Evolutionary conservation across 2,113 vertebrate genomes (phyloP).

Genomic region (Thalassoma bifasciatum): DNA sequence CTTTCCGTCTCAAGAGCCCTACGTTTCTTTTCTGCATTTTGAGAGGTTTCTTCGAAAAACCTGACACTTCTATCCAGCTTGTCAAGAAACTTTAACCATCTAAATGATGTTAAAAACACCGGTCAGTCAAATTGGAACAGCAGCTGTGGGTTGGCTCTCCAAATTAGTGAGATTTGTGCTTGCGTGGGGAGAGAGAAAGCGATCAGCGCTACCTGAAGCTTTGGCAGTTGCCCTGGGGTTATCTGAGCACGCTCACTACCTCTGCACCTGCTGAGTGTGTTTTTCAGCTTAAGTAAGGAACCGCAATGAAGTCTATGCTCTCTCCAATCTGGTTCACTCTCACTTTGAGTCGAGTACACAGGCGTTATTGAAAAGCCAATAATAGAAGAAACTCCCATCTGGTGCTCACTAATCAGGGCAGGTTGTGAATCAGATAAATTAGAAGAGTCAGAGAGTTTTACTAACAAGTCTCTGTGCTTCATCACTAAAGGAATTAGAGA

Average conservation of each 20-base stretch:
- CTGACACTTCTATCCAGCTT: slow-evolving; percentile 3
- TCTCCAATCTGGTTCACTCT: neutral
- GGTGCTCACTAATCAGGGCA: slow-evolving; percentile 19
- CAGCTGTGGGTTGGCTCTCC: slow-evolving; percentile 11
- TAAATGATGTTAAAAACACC: slow-evolving; percentile 18
- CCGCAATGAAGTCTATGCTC: neutral
- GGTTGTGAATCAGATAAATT: slow-evolving; percentile 27
- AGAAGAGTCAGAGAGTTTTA: neutral
- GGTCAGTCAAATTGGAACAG: slow-evolving; percentile 8
- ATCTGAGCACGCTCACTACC: slow-evolving; percentile 20
- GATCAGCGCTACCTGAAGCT: slow-evolving; percentile 43
- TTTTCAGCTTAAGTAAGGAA: slow-evolving; percentile 36
- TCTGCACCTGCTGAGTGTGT: slow-evolving; percentile 41
- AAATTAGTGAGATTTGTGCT: slow-evolving; percentile 33
- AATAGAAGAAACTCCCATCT: slow-evolving; percentile 26
- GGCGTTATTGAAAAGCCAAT: slow-evolving; percentile 15
- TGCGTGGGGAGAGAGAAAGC: slow-evolving; percentile 5
- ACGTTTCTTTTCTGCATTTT: neutral
- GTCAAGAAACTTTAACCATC: neutral
- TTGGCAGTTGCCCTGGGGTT: slow-evolving; percentile 48
- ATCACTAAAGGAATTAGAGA: neutral
- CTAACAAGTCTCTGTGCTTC: slow-evolving; percentile 16
- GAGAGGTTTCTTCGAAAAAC: neutral
- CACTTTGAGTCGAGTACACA: slow-evolving; percentile 9
- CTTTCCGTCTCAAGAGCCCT: neutral